A percentile compares a stretch with the other conserved stretches of the same genome.
phyloP scores from a whole-genome alignment of 2,888 invertebrate genomes.

The Leucophora obtusa region DNA sequence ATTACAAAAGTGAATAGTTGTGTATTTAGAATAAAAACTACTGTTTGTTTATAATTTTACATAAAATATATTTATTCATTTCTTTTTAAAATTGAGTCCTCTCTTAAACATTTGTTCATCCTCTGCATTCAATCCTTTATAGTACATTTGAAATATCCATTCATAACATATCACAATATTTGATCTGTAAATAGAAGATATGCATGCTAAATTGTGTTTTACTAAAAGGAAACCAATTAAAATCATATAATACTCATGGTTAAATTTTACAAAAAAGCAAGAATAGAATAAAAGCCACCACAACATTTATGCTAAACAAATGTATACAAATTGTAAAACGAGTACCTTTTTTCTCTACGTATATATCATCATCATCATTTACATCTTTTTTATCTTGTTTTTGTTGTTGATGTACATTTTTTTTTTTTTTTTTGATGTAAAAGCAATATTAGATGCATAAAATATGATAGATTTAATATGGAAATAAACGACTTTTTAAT shows the following conservation, averaged over 20 bases:
- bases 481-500: neutral
- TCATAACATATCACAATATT: conserved; percentile 59
- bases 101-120: conserved; percentile 33
- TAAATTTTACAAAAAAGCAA: conserved; percentile 33
- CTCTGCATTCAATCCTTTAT: conserved; percentile 19
- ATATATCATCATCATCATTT: conserved; percentile 40
- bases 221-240: conserved; percentile 61
- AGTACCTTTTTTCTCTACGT: conserved; percentile 51
- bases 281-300: conserved; percentile 48
- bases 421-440: neutral
- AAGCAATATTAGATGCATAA: neutral
- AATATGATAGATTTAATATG: neutral
- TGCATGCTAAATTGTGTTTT: conserved; percentile 49
- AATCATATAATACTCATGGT: conserved; percentile 59
- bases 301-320: conserved; percentile 56
- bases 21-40: conserved; percentile 9
- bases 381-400: neutral
- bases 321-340: conserved; percentile 45
- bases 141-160: conserved; percentile 12
- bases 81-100: conserved; percentile 42
- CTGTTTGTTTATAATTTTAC: conserved; percentile 12
- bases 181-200: conserved; percentile 63
- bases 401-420: neutral
- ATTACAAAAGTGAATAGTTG: conserved; percentile 5
- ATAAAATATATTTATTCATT: neutral